Conservation (phyloP, 2,797 vertebrate genomes). For the Tympanoctomys barrerae region DNA sequence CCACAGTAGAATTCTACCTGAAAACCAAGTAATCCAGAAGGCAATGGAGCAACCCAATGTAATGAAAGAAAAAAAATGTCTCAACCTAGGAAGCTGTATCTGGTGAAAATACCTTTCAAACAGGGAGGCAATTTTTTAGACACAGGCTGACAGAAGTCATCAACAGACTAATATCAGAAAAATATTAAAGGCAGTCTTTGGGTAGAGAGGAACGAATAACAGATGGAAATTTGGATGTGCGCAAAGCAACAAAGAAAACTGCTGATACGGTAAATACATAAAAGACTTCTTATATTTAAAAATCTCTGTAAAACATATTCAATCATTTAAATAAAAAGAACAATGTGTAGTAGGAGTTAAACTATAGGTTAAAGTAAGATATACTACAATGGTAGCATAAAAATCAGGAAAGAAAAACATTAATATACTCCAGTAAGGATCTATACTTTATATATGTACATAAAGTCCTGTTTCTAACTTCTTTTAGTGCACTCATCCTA, state of each 20-base stretch:
- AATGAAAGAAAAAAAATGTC: not conserved
- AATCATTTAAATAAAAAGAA: conserved; percentile 46
- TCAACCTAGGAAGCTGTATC: not conserved
- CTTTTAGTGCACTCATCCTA: not conserved
- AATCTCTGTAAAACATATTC: not conserved
- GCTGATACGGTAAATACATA: not conserved
- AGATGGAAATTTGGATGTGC: not conserved
- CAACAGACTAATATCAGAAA: not conserved
- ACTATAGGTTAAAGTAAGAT: not conserved
- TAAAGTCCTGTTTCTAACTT: not conserved
- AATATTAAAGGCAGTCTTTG: not conserved
- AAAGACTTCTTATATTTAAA: conserved; percentile 21
- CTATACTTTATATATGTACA: too few species aligned
- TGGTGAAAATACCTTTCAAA: not conserved
- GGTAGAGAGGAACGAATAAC: not conserved
- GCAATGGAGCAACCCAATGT: not conserved
- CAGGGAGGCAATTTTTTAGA: not conserved
- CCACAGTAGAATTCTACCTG: not conserved
- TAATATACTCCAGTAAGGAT: not conserved
- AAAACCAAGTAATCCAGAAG: not conserved
- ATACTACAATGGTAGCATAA: not conserved
- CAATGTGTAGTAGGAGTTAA: not conserved
- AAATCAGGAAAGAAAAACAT: not conserved
- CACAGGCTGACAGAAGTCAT: not conserved
- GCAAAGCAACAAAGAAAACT: not conserved